A percentile compares a stretch with the other conserved stretches of the same genome.
These are phyloP conservation scores for Lophius piscatorius DNA, from an alignment of 2,113 vertebrate genomes.

Conservation along the genomic window DNA sequence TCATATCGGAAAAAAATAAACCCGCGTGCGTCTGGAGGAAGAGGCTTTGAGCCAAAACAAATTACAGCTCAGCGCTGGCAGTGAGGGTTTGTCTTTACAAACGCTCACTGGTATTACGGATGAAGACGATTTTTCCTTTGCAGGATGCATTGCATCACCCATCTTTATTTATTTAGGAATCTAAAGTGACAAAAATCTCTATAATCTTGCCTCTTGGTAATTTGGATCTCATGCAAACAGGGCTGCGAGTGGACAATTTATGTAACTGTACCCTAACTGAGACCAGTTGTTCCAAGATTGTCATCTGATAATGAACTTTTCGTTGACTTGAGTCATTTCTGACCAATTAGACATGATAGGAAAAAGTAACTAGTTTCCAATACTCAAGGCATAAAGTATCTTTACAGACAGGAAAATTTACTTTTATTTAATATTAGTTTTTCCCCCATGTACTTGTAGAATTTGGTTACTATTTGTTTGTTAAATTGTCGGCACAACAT, in stretches of 20 bases:
- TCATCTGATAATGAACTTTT: background rate
- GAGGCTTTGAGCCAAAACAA: slow-evolving; percentile 17
- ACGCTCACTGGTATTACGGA: background rate
- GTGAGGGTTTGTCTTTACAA: slow-evolving; percentile 5
- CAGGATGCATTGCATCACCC: slow-evolving; percentile 19
- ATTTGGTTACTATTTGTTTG: no score
- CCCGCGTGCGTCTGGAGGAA: slow-evolving; percentile 7
- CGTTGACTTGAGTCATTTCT: background rate
- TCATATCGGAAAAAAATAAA: slow-evolving; percentile 29
- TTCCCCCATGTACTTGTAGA: no score
- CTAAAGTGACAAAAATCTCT: slow-evolving; percentile 16
- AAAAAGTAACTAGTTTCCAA: no score
- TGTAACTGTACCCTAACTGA: background rate
- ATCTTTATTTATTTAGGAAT: slow-evolving; percentile 7
- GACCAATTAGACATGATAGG: background rate
- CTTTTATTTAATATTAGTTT: no score
- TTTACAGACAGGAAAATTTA: no score
- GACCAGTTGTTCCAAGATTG: background rate
- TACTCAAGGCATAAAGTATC: no score
- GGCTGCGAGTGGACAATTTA: slow-evolving; percentile 10
- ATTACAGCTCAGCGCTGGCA: slow-evolving; percentile 24
- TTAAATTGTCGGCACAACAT: no score
- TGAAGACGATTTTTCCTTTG: slow-evolving; percentile 27
- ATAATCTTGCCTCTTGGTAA: background rate
- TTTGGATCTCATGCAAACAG: slow-evolving; percentile 15